Evolutionary conservation across 2,888 invertebrate genomes (phyloP), one percentile per base, ranked within the genome.

Genomic region (Autographa pulchrina): DNA sequence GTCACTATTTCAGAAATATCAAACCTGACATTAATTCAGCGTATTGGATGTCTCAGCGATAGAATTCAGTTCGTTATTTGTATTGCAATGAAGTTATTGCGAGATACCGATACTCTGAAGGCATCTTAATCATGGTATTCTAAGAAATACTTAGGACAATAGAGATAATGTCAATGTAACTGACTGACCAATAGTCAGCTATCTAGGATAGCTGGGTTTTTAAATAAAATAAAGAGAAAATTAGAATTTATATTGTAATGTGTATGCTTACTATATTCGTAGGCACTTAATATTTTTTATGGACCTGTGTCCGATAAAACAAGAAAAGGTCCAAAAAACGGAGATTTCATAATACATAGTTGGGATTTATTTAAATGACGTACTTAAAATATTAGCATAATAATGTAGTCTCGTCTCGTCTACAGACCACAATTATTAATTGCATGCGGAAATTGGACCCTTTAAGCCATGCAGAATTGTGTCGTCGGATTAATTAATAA

Each of bases 1-100:
- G n/a, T 48, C 48, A n/a, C n/a, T n/a, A 48, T 48, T 48, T 48
- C n/a, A 48, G 48, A n/a, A n/a, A 48, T 7, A n/a, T n/a, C n/a
- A 48, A 48, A 48, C 16, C n/a, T 48, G 14, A 48, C n/a, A n/a
- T 43, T 16, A 14, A 43, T 43, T 43, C 14, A 43, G 43, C 43
- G n/a, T n/a, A n/a, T 48, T 48, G 16, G 48, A n/a, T 48, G n/a
- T n/a, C n/a, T 48, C n/a, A 48, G n/a, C 48, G 48, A 48, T n/a
- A 48, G n/a, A n/a, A 48, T 48, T 48, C n/a, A 0, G n/a, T n/a
- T 8, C 7, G 48, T 48, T n/a, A 43, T 43, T 43, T 16, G n/a
- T 1, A n/a, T 43, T 6, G 48, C 7, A n/a, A n/a, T 48, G n/a
- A 48, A 48, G 7, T 48, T n/a, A 48, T 48, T n/a, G 0, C n/a